Conservation (phyloP, 2,113 vertebrate genomes). For the Ictalurus furcatus region DNA sequence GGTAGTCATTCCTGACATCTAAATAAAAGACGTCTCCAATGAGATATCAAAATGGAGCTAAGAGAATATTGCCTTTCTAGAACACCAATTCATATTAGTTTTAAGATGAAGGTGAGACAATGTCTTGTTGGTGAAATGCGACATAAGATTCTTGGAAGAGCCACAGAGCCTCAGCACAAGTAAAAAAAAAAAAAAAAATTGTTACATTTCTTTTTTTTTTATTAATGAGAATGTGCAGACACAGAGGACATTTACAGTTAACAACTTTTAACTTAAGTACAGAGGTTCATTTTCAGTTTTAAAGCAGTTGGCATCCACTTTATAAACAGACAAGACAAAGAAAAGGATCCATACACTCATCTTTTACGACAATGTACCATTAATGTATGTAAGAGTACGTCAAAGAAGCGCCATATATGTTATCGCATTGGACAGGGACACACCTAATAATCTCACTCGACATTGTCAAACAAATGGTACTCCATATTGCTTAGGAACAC, state of each 20-base stretch:
- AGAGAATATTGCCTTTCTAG: slow-evolving; percentile 81
- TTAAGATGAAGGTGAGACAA: slow-evolving; percentile 62
- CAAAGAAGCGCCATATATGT: slow-evolving; percentile 92
- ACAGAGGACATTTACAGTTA: slow-evolving; percentile 74
- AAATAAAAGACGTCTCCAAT: slow-evolving; percentile 77
- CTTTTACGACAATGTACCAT: slow-evolving; percentile 87
- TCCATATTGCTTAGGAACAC: slow-evolving; percentile 99
- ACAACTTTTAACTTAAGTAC: slow-evolving; percentile 77
- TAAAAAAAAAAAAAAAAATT: slow-evolving; percentile 66
- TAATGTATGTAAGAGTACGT: slow-evolving; percentile 87
- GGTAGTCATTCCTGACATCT: slow-evolving; percentile 70
- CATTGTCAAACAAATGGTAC: slow-evolving; percentile 93
- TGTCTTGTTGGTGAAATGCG: slow-evolving; percentile 64
- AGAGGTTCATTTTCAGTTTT: slow-evolving; percentile 75
- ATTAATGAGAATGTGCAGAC: slow-evolving; percentile 75
- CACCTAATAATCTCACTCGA: slow-evolving; percentile 92
- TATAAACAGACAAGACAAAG: slow-evolving; percentile 86
- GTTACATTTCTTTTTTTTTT: slow-evolving; percentile 59
- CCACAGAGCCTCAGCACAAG: slow-evolving; percentile 70
- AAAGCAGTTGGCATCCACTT: slow-evolving; percentile 91
- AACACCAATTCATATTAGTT: slow-evolving; percentile 71
- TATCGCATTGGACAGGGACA: slow-evolving; percentile 89
- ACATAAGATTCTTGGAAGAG: slow-evolving; percentile 56
- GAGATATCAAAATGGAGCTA: slow-evolving; percentile 79
- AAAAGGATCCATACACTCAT: slow-evolving; percentile 82